A percentile compares a stretch with the other conserved stretches of the same genome.
Evolutionary conservation across 2,113 vertebrate genomes (phyloP).

Genomic region (Tragelaphus scriptus): DNA sequence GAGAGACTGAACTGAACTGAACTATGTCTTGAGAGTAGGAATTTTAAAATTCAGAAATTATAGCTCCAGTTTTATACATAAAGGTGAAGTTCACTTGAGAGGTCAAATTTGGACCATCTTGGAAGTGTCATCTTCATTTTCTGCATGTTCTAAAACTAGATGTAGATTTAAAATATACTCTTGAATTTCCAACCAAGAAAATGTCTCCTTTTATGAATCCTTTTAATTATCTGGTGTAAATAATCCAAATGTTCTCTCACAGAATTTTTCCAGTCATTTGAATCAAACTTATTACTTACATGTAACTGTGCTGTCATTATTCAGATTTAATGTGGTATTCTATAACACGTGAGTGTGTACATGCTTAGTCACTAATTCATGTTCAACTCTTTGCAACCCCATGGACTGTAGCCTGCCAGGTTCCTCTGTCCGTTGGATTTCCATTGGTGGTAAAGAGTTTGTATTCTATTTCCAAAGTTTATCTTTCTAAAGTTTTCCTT

Average conservation of each 20-base stretch:
- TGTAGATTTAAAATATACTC: neutral
- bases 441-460: neutral
- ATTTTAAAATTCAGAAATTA: neutral
- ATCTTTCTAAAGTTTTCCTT: neutral
- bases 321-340: neutral
- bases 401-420: neutral
- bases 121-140: neutral
- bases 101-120: neutral
- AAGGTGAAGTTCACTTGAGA: neutral
- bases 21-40: neutral
- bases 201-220: neutral
- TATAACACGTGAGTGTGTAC: rapidly evolving
- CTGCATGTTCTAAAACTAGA: neutral
- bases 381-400: neutral
- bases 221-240: neutral
- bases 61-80: neutral
- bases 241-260: neutral
- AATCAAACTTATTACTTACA: neutral
- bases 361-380: rapidly evolving
- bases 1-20: neutral
- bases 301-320: neutral
- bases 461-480: neutral
- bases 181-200: neutral
- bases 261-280: neutral
- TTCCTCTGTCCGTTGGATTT: rapidly evolving